Percentiles rank a stretch among this genome's conserved stretches.
Evolutionary conservation across 2,113 vertebrate genomes (phyloP).

Genomic region (Calypte anna): DNA sequence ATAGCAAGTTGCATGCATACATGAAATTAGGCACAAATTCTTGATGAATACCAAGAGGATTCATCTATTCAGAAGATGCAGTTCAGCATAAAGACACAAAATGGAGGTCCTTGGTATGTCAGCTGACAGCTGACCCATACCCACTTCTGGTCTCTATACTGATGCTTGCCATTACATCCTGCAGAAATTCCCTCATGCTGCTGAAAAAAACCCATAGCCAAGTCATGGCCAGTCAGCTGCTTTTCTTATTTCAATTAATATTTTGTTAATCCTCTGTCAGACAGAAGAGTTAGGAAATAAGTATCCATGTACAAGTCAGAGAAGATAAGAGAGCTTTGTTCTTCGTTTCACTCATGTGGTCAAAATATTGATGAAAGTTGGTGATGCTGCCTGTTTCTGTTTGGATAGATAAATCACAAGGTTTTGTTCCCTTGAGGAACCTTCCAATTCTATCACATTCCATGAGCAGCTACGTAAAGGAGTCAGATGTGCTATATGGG

Average conservation of each 20-base stretch:
- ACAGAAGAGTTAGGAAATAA: neutral
- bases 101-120: neutral
- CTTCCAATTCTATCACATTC: neutral
- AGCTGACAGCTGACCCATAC: neutral
- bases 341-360: neutral
- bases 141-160: neutral
- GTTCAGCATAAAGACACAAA: neutral
- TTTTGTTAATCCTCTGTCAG: constrained; percentile 2
- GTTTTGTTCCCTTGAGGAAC: neutral
- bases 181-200: neutral
- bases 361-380: neutral
- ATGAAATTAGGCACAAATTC: neutral
- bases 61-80: neutral
- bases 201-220: neutral
- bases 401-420: neutral
- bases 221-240: neutral
- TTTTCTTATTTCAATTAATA: constrained; percentile 20
- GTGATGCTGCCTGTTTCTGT: neutral
- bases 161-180: neutral
- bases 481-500: neutral
- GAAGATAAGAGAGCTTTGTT: neutral
- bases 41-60: neutral
- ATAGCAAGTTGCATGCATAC: neutral
- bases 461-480: neutral
- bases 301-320: neutral